Percentiles rank a stretch among this genome's conserved stretches.
Conservation (phyloP, 2,888 invertebrate genomes). For the Lottia scabra region DNA sequence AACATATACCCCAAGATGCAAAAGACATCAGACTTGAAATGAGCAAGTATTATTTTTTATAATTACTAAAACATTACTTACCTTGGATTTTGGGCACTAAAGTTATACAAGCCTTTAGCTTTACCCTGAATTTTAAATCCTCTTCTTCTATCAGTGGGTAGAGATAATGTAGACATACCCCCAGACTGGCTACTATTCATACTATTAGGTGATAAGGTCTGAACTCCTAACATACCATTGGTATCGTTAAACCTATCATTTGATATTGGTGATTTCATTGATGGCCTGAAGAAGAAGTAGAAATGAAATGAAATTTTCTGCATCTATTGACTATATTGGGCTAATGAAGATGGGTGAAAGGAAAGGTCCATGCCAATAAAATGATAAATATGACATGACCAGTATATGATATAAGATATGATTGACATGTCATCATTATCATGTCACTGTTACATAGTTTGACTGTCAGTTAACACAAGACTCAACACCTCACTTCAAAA, state of each 20-base stretch:
- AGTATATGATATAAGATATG: neutral
- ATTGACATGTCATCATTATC: neutral
- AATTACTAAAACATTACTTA: conserved; percentile 50
- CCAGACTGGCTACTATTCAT: conserved; percentile 10
- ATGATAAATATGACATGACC: conserved; percentile 2
- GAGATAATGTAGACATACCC: conserved; percentile 31
- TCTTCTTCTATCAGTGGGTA: conserved; percentile 57
- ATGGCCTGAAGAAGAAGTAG: conserved; percentile 48
- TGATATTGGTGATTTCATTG: conserved; percentile 86
- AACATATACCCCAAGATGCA: too few relatives aligned
- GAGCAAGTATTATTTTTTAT: neutral
- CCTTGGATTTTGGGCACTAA: conserved; percentile 82
- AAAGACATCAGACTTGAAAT: too few relatives aligned
- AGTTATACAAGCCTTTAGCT: conserved; percentile 90
- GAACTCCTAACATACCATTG: conserved; percentile 13
- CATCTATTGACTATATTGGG: too few relatives aligned
- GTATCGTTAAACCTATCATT: conserved; percentile 90
- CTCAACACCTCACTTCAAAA: too few relatives aligned
- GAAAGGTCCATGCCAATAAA: neutral
- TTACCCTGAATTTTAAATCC: conserved; percentile 79
- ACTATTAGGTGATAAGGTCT: conserved; percentile 12
- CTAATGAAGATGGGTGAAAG: too few relatives aligned
- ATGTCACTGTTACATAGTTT: too few relatives aligned
- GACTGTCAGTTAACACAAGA: too few relatives aligned
- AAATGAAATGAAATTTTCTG: too few relatives aligned